Percentiles rank a stretch among this genome's conserved stretches.
Conservation (phyloP, 2,113 vertebrate species). For the Phocoena sinus region DNA sequence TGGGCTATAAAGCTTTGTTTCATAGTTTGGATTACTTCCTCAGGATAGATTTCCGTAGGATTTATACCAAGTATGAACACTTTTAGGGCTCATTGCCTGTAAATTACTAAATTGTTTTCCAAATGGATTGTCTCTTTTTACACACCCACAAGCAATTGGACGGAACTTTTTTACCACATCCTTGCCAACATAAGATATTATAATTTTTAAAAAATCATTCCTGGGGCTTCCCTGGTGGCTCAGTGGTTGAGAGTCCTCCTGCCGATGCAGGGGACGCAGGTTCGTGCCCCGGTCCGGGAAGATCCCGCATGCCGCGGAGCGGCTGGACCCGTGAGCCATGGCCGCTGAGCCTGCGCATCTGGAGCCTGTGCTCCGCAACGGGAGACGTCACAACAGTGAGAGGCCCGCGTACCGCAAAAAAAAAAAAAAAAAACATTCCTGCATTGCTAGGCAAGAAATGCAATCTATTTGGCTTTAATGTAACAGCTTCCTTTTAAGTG, state of each 20-base stretch:
- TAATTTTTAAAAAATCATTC: background rate
- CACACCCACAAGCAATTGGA: background rate
- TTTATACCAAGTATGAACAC: background rate
- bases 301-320: too few species aligned
- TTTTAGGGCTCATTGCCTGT: background rate
- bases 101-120: slow-evolving; percentile 39
- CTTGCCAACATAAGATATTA: background rate
- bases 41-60: background rate
- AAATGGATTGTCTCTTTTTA: slow-evolving; percentile 13
- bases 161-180: background rate
- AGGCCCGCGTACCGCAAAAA: too few species aligned
- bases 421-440: background rate
- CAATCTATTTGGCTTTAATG: background rate
- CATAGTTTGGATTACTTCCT: slow-evolving; percentile 9
- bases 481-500: background rate
- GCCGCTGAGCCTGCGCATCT: too few species aligned
- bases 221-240: too few species aligned
- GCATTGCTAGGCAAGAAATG: background rate
- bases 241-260: too few species aligned
- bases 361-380: too few species aligned
- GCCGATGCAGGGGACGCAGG: too few species aligned
- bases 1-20: background rate
- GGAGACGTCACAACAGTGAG: too few species aligned
- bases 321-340: too few species aligned
- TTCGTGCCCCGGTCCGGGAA: too few species aligned